Conservation (phyloP, 2,113 vertebrate genomes). For the Sphyrna mokarran region DNA sequence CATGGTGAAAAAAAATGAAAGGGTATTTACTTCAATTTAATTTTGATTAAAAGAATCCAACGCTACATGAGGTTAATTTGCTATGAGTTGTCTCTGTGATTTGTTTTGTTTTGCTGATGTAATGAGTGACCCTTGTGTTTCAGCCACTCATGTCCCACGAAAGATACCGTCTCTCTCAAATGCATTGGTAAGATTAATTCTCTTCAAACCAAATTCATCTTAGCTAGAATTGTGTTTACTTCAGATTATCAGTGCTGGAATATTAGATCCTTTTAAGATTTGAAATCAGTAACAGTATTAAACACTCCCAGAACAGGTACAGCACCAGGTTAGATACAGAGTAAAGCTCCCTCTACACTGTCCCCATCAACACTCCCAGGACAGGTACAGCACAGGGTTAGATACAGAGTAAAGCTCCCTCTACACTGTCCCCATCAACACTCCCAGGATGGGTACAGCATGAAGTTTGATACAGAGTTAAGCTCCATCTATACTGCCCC, state of each 20-base stretch:
- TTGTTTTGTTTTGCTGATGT: neutral
- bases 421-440: no score
- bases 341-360: no score
- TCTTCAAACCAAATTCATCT: neutral
- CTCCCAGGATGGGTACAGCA: no score
- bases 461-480: no score
- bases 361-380: no score
- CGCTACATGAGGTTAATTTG: neutral
- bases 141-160: conserved; percentile 55
- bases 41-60: neutral
- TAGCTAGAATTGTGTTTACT: neutral
- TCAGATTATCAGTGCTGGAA: neutral
- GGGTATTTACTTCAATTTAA: neutral
- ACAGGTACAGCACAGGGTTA: no score
- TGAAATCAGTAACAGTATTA: neutral
- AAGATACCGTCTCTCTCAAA: conserved; percentile 54
- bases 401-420: no score
- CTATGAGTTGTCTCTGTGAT: neutral
- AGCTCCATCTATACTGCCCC: no score
- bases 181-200: conserved; percentile 61
- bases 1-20: neutral
- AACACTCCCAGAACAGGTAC: neutral
- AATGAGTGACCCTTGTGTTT: conserved; percentile 26
- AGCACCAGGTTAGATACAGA: neutral
- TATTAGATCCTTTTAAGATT: neutral